Percentiles rank a stretch among this genome's conserved stretches.
phyloP scores from a whole-genome alignment of 2,888 invertebrate genomes.

The Sturmia bella region DNA sequence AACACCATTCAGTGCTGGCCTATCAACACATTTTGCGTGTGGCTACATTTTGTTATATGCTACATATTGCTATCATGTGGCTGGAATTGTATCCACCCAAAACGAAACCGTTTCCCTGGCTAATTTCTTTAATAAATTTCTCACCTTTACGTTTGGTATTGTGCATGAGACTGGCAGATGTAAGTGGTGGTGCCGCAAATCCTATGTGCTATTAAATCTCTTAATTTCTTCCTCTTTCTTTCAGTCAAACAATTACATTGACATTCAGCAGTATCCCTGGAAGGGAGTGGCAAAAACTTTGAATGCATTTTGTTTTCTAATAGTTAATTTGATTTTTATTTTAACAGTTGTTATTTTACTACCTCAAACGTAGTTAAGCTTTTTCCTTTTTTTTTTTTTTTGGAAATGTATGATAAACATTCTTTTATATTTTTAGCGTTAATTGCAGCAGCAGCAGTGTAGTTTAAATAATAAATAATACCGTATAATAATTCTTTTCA shows the following conservation, averaged over 20 bases:
- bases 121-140: conserved; percentile 74
- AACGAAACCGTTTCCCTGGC: conserved; percentile 71
- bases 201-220: not conserved
- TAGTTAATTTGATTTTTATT: conserved; percentile 72
- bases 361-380: conserved; percentile 52
- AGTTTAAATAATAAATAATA: too few relatives aligned
- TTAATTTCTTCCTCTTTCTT: conserved; percentile 37
- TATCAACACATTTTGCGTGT: conserved; percentile 76
- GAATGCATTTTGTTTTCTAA: conserved; percentile 75
- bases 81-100: conserved; percentile 78
- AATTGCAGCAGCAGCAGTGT: too few relatives aligned
- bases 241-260: conserved; percentile 76
- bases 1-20: conserved; percentile 73
- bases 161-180: conserved; percentile 76
- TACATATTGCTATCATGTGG: conserved; percentile 78
- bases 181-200: conserved; percentile 73
- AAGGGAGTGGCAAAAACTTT: conserved; percentile 76
- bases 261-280: conserved; percentile 78
- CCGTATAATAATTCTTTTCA: too few relatives aligned
- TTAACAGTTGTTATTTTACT: conserved; percentile 68
- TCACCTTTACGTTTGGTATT: conserved; percentile 74
- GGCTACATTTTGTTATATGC: conserved; percentile 75
- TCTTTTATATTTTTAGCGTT: too few relatives aligned
- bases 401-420: too few relatives aligned
- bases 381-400: not conserved